These are phyloP conservation scores for Crotalus viridis DNA, from an alignment of 2,113 vertebrate genomes.

Conservation along the genomic window DNA sequence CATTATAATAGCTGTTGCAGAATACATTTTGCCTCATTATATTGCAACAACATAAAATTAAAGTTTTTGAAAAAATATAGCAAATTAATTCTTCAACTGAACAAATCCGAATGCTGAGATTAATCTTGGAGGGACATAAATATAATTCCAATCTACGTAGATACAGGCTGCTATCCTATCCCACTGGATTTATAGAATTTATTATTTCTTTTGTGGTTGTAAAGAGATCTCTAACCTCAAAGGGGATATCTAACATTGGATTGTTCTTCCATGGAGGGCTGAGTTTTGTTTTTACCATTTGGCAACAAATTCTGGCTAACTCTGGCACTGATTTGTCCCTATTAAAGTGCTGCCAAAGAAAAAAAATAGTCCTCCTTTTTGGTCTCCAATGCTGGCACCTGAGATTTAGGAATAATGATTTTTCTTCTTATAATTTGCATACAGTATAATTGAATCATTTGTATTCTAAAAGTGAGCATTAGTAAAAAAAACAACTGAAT, in stretches of 20 bases:
- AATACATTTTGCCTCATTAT: background rate
- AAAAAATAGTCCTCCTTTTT: background rate
- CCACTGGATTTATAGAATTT: background rate
- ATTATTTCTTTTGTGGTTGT: background rate
- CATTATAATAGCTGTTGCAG: background rate
- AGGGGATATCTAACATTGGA: background rate
- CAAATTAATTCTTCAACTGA: background rate
- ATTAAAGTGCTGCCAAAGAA: background rate
- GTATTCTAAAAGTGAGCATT: background rate
- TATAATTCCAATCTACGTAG: background rate
- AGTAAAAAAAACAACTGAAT: background rate
- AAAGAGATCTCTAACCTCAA: background rate
- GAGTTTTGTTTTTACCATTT: background rate
- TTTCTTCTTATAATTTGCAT: background rate
- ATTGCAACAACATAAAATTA: background rate
- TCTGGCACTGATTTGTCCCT: background rate
- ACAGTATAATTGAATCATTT: background rate
- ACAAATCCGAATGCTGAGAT: background rate
- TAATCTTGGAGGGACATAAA: background rate
- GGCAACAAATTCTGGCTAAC: background rate
- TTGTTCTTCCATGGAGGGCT: background rate
- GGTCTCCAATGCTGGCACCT: background rate
- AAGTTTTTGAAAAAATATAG: background rate
- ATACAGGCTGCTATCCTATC: background rate
- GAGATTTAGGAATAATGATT: background rate